phyloP scores from a whole-genome alignment of 2,113 vertebrate species.

The Antigone vipio region DNA sequence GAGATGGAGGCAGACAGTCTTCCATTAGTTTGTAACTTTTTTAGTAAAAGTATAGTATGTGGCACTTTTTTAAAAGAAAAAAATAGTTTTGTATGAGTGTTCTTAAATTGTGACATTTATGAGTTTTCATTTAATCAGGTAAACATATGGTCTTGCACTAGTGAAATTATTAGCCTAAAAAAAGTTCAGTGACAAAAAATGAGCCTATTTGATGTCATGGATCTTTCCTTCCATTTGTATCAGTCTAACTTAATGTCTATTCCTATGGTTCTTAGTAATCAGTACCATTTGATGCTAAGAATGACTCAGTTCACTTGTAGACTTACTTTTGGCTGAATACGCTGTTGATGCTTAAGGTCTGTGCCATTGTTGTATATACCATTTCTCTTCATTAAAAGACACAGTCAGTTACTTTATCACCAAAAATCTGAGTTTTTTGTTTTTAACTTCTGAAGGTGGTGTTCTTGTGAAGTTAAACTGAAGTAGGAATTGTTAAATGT shows the following conservation, averaged over 20 bases:
- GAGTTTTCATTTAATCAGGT: conserved; percentile 71
- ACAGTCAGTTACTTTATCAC: not conserved
- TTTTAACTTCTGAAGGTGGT: conserved; percentile 5
- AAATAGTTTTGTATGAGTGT: conserved; percentile 81
- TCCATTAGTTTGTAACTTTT: conserved; percentile 80
- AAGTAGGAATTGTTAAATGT: conserved; percentile 38
- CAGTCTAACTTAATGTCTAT: conserved; percentile 3
- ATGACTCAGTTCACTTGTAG: conserved; percentile 32
- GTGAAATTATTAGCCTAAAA: conserved; percentile 55
- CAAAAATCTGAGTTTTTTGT: not conserved
- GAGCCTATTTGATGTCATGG: conserved; percentile 38
- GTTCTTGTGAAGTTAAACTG: conserved; percentile 26
- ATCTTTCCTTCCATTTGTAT: conserved; percentile 34
- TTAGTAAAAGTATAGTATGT: conserved; percentile 65
- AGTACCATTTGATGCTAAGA: conserved; percentile 33
- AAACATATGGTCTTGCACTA: conserved; percentile 76
- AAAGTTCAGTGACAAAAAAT: conserved; percentile 20
- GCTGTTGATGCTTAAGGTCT: conserved; percentile 34
- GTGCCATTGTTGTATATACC: conserved; percentile 46
- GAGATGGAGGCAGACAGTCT: conserved; percentile 94
- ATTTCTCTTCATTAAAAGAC: conserved; percentile 24
- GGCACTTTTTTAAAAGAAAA: conserved; percentile 78
- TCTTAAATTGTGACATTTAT: conserved; percentile 68
- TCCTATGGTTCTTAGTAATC: conserved; percentile 29
- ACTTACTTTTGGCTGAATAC: conserved; percentile 39